These are phyloP conservation scores for Mayetiola destructor DNA, from an alignment of 2,888 invertebrate genomes.

Conservation along the genomic window DNA sequence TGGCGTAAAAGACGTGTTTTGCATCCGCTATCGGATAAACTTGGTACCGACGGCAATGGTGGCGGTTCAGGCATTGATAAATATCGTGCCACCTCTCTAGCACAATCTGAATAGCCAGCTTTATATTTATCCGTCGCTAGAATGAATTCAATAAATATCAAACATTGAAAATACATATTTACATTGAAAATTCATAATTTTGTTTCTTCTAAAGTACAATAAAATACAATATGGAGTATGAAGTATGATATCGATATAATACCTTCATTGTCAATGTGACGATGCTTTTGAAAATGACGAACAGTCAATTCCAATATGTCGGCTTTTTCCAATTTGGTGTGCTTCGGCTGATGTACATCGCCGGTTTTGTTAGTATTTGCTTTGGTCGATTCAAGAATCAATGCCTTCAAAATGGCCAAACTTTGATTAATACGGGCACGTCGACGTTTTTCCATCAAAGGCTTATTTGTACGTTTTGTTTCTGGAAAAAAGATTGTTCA, in stretches of 20 bases:
- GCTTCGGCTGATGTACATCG: constrained; percentile 48
- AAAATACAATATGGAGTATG: too few species aligned
- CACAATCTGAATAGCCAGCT: constrained; percentile 50
- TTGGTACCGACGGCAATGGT: constrained; percentile 33
- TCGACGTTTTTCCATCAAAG: constrained; percentile 62
- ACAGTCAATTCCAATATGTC: constrained; percentile 75
- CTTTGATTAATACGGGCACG: constrained; percentile 61
- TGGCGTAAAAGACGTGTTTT: constrained; percentile 43
- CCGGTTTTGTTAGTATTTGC: background rate
- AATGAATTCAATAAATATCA: too few species aligned
- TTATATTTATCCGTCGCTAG: constrained; percentile 33
- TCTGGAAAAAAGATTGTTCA: too few species aligned
- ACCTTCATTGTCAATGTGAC: constrained; percentile 48
- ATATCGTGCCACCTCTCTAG: constrained; percentile 40
- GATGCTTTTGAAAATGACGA: constrained; percentile 60
- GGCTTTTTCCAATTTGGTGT: constrained; percentile 66
- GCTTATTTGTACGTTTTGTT: constrained; percentile 52
- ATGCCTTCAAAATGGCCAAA: constrained; percentile 53
- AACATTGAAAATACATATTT: too few species aligned
- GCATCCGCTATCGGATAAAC: constrained; percentile 40
- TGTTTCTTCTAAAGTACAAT: background rate
- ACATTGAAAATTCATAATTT: too few species aligned
- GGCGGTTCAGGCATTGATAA: constrained; percentile 34
- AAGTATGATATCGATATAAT: constrained; percentile 15
- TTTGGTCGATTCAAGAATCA: constrained; percentile 55